A percentile compares a stretch with the other conserved stretches of the same genome.
Conservation (phyloP, 2,888 invertebrate species). For the Andrena minutula region DNA sequence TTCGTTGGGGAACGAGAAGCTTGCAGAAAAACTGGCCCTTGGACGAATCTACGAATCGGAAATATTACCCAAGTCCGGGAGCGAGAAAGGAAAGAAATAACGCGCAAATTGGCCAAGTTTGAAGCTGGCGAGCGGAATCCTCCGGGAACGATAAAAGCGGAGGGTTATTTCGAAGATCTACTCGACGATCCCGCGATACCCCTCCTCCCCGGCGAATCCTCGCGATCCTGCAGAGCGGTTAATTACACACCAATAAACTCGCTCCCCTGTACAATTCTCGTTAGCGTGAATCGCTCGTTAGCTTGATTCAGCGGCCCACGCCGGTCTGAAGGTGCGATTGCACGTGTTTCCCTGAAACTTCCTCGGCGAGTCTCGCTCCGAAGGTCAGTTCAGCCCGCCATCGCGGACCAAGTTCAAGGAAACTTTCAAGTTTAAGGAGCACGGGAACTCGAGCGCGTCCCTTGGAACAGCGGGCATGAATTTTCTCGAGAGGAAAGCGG, state of each 20-base stretch:
- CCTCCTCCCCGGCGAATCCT: not conserved
- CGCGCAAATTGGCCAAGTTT: constrained; percentile 14
- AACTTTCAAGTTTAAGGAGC: no score
- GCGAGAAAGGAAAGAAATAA: not conserved
- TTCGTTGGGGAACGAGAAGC: no score
- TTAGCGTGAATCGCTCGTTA: constrained; percentile 37
- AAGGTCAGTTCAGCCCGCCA: no score
- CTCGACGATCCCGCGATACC: constrained; percentile 7
- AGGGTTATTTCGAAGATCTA: constrained; percentile 8
- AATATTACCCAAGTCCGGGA: not conserved
- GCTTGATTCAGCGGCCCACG: not conserved
- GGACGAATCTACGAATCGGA: not conserved
- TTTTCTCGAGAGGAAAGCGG: no score
- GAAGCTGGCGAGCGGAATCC: not conserved
- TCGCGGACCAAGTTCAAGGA: no score
- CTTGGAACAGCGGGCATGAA: no score
- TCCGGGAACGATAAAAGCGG: constrained; percentile 18
- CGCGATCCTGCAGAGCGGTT: constrained; percentile 12
- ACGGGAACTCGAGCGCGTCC: no score
- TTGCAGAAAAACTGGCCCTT: no score
- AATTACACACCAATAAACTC: constrained; percentile 40
- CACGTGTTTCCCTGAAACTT: not conserved
- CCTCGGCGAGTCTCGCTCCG: no score
- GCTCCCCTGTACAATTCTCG: constrained; percentile 12
- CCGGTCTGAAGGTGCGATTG: not conserved